Evolutionary conservation across 2,113 vertebrate genomes (phyloP).

Genomic region (Gadus macrocephalus): DNA sequence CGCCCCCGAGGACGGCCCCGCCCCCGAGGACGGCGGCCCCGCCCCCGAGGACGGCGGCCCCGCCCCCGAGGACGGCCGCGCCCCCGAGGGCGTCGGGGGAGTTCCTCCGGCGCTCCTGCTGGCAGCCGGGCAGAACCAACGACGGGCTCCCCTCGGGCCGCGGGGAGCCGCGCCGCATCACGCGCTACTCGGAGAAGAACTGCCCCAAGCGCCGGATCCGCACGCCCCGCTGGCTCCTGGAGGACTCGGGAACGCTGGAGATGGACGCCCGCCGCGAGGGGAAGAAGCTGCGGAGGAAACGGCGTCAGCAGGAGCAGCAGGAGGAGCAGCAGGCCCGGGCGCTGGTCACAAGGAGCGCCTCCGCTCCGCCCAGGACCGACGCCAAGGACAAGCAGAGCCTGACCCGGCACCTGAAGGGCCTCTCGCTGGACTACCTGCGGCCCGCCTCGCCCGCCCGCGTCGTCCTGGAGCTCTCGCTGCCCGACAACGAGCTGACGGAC

Average conservation of each 20-base stretch:
- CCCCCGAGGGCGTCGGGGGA: slow-evolving; percentile 40
- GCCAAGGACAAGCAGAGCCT: slow-evolving; percentile 34
- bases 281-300: slow-evolving; percentile 52
- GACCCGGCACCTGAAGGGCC: slow-evolving; percentile 25
- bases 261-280: slow-evolving; percentile 44
- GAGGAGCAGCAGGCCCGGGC: slow-evolving; percentile 17
- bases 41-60: neutral
- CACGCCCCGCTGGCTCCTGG: slow-evolving; percentile 69
- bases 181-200: slow-evolving; percentile 62
- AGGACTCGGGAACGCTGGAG: slow-evolving; percentile 60
- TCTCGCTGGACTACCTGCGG: slow-evolving; percentile 7
- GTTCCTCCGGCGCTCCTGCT: slow-evolving; percentile 69
- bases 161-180: slow-evolving; percentile 57
- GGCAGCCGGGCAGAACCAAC: slow-evolving; percentile 65
- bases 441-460: slow-evolving; percentile 45
- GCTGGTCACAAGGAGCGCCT: neutral
- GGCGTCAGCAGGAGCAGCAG: slow-evolving; percentile 24
- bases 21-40: slow-evolving; percentile 28
- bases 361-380: slow-evolving; percentile 29
- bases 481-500: slow-evolving; percentile 71
- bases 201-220: slow-evolving; percentile 65
- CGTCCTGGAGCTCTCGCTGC: slow-evolving; percentile 67
- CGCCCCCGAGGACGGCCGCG: neutral
- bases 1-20: slow-evolving; percentile 35
- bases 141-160: slow-evolving; percentile 37